A percentile compares a stretch with the other conserved stretches of the same genome.
These are phyloP conservation scores for Euclidia mi DNA, from an alignment of 2,888 invertebrate genomes.

Conservation along the genomic window DNA sequence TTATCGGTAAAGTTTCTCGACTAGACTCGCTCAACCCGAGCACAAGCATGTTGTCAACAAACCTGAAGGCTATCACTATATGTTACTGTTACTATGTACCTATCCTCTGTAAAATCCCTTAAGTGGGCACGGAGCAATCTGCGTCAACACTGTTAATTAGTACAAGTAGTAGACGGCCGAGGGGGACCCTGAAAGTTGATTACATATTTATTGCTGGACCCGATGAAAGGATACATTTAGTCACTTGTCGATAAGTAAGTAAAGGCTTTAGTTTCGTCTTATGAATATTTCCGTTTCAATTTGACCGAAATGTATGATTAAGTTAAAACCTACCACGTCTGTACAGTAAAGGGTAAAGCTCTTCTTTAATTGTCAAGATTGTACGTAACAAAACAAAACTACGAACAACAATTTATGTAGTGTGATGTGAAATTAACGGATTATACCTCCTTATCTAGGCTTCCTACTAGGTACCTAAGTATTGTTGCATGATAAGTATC, in stretches of 20 bases:
- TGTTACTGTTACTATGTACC: slow-evolving; percentile 15
- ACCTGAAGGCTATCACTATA: slow-evolving; percentile 16
- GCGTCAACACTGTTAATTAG: slow-evolving; percentile 23
- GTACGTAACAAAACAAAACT: too few relatives aligned
- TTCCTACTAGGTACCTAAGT: too few relatives aligned
- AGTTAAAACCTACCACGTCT: too few relatives aligned
- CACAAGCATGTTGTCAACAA: slow-evolving; percentile 16
- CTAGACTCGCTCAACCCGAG: slow-evolving; percentile 39
- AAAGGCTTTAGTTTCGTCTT: background rate
- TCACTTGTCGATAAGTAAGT: slow-evolving; percentile 2
- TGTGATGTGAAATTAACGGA: too few relatives aligned
- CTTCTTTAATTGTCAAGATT: too few relatives aligned
- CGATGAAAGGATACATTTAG: slow-evolving; percentile 11
- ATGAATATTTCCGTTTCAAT: background rate
- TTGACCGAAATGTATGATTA: too few relatives aligned
- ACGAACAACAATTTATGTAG: too few relatives aligned
- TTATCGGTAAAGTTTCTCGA: slow-evolving; percentile 53
- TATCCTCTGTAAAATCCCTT: slow-evolving; percentile 8
- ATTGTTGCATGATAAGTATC: too few relatives aligned
- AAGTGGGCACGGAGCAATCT: slow-evolving; percentile 19
- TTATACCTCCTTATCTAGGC: too few relatives aligned
- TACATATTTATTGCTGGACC: slow-evolving; percentile 35
- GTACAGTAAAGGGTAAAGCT: too few relatives aligned
- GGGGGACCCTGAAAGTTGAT: slow-evolving; percentile 29
- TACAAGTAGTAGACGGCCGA: slow-evolving; percentile 9